Percentiles rank a stretch among this genome's conserved stretches.
Evolutionary conservation across 1,140 invertebrate genomes (phyloP).

Genomic region (Atopsyche davidsoni): DNA sequence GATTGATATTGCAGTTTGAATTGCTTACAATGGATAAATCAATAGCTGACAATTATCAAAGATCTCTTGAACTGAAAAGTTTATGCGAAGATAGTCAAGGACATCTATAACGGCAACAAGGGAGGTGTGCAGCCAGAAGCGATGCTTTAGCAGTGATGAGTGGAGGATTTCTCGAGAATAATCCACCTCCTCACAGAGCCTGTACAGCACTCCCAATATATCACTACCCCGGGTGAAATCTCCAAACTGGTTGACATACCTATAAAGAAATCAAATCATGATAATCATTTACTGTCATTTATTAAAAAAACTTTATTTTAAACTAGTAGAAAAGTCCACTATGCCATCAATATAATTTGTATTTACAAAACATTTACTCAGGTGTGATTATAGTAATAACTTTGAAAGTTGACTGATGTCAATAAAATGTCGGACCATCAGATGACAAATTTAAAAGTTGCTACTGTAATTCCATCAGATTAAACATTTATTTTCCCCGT

Average conservation of each 20-base stretch:
- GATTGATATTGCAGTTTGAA: too few relatives aligned
- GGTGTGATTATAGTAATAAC: too few relatives aligned
- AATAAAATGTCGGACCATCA: too few relatives aligned
- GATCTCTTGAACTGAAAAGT: conserved; percentile 45
- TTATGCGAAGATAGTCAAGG: conserved; percentile 42
- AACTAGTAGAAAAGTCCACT: too few relatives aligned
- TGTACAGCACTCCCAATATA: conserved; percentile 39
- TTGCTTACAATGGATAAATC: conserved; percentile 52
- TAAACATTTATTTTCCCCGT: too few relatives aligned
- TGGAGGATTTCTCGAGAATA: conserved; percentile 38
- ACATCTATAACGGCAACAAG: conserved; percentile 47
- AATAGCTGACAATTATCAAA: conserved; percentile 49
- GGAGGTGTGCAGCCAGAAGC: conserved; percentile 52
- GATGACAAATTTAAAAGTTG: too few relatives aligned
- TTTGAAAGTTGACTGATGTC: too few relatives aligned
- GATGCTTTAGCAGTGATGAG: conserved; percentile 36
- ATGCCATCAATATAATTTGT: too few relatives aligned
- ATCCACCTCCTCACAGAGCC: conserved; percentile 32
- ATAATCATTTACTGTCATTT: too few relatives aligned
- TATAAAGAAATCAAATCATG: conserved; percentile 34
- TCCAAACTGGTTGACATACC: conserved; percentile 50
- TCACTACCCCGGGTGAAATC: conserved; percentile 52
- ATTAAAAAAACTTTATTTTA: too few relatives aligned
- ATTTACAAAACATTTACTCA: too few relatives aligned
- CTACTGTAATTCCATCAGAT: too few relatives aligned